Base-by-base conservation (phyloP, 1,140 invertebrate genomes). In the Campoletis sonorensis region DNA sequence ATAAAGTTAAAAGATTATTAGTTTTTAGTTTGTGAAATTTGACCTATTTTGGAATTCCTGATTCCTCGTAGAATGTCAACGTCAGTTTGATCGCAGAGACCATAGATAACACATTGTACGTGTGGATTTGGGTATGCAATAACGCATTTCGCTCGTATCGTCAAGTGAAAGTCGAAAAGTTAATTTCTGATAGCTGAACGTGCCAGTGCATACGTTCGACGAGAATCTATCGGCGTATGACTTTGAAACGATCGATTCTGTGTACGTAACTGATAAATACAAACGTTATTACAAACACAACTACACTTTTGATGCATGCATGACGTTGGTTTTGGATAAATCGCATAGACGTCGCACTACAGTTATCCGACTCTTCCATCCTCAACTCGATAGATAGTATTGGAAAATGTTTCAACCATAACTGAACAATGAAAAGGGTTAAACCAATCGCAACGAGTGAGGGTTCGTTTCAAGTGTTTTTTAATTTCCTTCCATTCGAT, bases 161-260 rank as follows among this genome's bases (percentile, higher is more conserved):
- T 64, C 11, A 64, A 64, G 26, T 64, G 61, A 64, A 64, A 64
- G 23, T 64, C 61, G 61, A 64, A 64, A 64, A 64, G 61, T 64
- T 64, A 64, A 64, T 64, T 64, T 64, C 61, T 64, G 61, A 64
- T 64, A 64, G 26, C 23, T 10, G 21, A 64, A 64, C 61, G 61
- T 64, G 61, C n/a, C 61, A 64, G 21, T 64, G 61, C 61, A 64
- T 64, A 64, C 61, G 61, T 27, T 64, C 61, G 26, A 58, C 13
- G 61, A 16, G 18, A 23, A 23, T 23, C 18, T 4, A 27, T 8
- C 11, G 61, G 61, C n/a, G 21, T 27, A 64, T 64, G 61, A 15
- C 61, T n/a, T 23, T 58, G 21, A 58, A 58, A 21, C 54, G 54
- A 58, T 58, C 11, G 54, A 58, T 58, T 13, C 5, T 21, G 21